Evolutionary conservation across 2,797 vertebrate species (phyloP).

Genomic region (Sebastes jordani): DNA sequence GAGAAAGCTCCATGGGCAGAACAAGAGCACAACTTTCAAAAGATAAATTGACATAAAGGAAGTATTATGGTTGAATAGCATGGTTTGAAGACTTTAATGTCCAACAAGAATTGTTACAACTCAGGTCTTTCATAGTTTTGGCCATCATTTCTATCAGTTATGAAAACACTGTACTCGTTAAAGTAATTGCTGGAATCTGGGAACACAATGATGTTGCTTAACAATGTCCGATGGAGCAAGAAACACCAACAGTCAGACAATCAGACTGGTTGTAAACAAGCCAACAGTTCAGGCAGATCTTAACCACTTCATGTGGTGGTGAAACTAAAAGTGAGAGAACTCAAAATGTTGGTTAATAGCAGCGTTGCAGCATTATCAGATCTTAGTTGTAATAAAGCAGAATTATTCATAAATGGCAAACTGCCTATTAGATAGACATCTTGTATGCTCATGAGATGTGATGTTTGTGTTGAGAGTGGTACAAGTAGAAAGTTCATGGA

Average conservation of each 20-base stretch:
- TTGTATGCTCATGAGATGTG: too few species aligned
- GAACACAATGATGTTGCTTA: not conserved
- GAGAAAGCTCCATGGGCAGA: not conserved
- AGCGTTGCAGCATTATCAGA: too few species aligned
- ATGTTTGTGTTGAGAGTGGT: too few species aligned
- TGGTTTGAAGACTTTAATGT: not conserved
- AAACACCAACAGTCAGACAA: not conserved
- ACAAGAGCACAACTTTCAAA: not conserved
- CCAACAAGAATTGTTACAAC: not conserved
- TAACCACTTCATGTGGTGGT: not conserved
- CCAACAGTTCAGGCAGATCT: not conserved
- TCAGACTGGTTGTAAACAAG: not conserved
- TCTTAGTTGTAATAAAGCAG: too few species aligned
- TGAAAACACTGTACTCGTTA: not conserved
- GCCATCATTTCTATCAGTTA: not conserved
- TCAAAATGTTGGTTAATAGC: not conserved
- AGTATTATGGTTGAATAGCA: not conserved
- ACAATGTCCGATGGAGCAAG: not conserved
- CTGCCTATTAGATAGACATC: too few species aligned
- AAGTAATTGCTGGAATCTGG: not conserved
- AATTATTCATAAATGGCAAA: too few species aligned
- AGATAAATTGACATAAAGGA: not conserved
- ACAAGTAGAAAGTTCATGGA: too few species aligned
- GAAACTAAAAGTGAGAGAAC: not conserved
- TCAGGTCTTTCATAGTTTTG: not conserved